Base-by-base conservation (phyloP, 1,140 invertebrate genomes). In the Microplitis demolitor region DNA sequence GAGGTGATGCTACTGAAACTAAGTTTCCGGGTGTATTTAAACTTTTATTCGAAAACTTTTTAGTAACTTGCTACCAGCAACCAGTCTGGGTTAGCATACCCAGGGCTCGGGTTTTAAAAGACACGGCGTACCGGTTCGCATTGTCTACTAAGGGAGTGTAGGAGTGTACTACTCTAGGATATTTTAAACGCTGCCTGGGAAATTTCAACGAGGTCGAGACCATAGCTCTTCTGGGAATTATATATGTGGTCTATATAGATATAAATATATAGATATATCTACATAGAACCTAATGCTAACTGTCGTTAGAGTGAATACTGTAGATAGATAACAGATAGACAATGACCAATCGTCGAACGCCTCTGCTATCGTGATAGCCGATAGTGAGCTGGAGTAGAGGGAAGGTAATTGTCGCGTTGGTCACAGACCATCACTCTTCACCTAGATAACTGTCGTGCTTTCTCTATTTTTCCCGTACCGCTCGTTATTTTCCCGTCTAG, bases 21-120 rank as follows among this genome's bases (percentile, higher is more conserved):
- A 85, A 85, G 76, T 84, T 85, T 80, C 68, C 69, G 74, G 78
- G 76, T 76, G 79, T 83, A 84, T 84, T 84, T 84, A 84, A 85
- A 85, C 80, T 85, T 85, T 84, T 83, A 84, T 85, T 84, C 80
- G 78, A 82, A 84, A 85, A 85, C 81, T 85, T 85, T 85, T 84
- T 84, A 83, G 78, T 80, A 66, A 60, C 69, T 63, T 66, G 60
- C 73, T 56, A 61, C 51, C 62, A 54, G 13, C 14, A 6, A 53
- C 66, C 31, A 68, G 60, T 2, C 13, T 16, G 9, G 9, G 9
- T 34, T 3, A 24, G 51, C n/a, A 0, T 35, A 11, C 8, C 31
- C 34, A 16, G 53, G 16, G 5, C 56, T 4, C 16, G 24, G 56
- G 14, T 24, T 24, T 24, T 24, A 54, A n/a, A 24, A 54, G 53